A percentile compares a stretch with the other conserved stretches of the same genome.
These are phyloP conservation scores for Scaptodrosophila latifasciaeformis DNA, from an alignment of 2,888 invertebrate genomes.

Conservation along the genomic window DNA sequence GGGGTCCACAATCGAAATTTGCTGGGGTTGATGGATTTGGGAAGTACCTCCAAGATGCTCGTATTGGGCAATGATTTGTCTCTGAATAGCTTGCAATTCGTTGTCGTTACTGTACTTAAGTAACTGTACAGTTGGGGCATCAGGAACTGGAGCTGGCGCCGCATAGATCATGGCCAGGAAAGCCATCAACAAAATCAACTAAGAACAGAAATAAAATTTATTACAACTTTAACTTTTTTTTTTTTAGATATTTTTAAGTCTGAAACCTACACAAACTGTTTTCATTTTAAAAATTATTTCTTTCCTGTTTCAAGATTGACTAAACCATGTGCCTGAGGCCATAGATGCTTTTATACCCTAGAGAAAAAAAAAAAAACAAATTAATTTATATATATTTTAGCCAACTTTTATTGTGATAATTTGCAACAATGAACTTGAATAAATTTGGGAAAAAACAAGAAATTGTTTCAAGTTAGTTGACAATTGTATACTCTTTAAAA, in stretches of 20 bases:
- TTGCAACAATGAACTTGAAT: conserved; percentile 60
- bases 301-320: conserved; percentile 23
- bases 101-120: conserved; percentile 55
- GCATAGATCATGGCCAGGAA: conserved; percentile 34
- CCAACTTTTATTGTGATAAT: conserved; percentile 37
- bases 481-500: no score
- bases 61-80: conserved; percentile 68
- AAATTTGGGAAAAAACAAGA: conserved; percentile 21
- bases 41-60: conserved; percentile 62
- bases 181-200: conserved; percentile 42
- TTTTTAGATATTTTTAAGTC: no score
- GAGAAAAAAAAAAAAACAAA: no score
- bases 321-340: conserved; percentile 27
- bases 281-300: conserved; percentile 38
- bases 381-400: conserved; percentile 1
- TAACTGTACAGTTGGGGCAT: conserved; percentile 48
- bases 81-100: conserved; percentile 57
- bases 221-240: not conserved
- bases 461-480: no score
- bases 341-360: conserved; percentile 43
- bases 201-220: not conserved
- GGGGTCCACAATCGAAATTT: conserved; percentile 49
- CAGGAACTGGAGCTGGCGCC: conserved; percentile 30
- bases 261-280: conserved; percentile 25
- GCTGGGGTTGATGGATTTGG: conserved; percentile 48